Conservation (phyloP, 2,888 invertebrate species). For the Xiphydria camelus region DNA sequence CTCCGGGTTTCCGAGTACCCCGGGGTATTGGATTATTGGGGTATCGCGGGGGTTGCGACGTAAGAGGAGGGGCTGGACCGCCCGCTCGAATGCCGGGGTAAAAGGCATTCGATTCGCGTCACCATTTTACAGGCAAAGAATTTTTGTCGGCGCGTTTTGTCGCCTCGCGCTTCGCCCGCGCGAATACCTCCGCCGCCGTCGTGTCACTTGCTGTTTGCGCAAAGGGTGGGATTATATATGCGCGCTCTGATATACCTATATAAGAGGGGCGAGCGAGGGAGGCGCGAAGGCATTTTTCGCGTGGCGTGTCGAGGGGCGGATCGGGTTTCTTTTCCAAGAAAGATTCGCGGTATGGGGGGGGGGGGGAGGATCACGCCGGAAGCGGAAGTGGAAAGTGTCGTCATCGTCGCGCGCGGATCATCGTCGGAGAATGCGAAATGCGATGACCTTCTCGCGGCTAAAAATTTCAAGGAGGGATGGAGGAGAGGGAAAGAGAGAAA, state of each 20-base stretch:
- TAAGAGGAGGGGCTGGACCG: constrained; percentile 18
- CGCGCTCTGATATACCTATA: too few species aligned
- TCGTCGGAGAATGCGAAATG: constrained; percentile 21
- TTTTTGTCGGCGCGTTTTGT: constrained; percentile 51
- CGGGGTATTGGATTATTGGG: constrained; percentile 49
- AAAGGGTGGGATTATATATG: too few species aligned
- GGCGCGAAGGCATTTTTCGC: constrained; percentile 29
- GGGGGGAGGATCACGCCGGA: constrained; percentile 3
- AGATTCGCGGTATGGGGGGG: constrained; percentile 1
- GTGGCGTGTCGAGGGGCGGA: too few species aligned
- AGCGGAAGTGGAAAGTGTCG: constrained; percentile 8
- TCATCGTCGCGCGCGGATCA: constrained; percentile 22
- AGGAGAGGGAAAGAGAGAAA: too few species aligned
- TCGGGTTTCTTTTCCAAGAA: too few species aligned
- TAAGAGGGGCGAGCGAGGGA: constrained; percentile 21
- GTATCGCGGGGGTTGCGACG: constrained; percentile 29
- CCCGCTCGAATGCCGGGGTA: constrained; percentile 1
- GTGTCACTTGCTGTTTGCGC: too few species aligned
- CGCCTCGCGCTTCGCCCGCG: constrained; percentile 50
- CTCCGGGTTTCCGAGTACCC: constrained; percentile 28
- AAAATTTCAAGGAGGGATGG: too few species aligned
- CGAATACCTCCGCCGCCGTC: too few species aligned
- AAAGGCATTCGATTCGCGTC: constrained; percentile 51
- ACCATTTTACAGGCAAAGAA: constrained; percentile 52
- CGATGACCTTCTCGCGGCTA: too few species aligned